These are phyloP conservation scores for Neuroscelio doddi DNA, from an alignment of 2,888 invertebrate species.

Conservation along the genomic window DNA sequence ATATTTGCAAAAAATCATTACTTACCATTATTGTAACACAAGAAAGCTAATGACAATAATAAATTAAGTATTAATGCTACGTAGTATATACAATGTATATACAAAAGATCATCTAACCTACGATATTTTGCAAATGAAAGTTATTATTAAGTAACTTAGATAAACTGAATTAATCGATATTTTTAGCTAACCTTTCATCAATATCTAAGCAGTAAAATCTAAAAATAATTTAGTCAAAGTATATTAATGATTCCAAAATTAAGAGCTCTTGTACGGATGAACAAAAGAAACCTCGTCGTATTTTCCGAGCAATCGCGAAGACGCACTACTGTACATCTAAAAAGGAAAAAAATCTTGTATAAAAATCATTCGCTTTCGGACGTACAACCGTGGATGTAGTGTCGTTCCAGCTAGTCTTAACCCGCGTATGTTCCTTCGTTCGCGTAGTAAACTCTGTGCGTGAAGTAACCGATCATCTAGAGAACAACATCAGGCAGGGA, in stretches of 20 bases:
- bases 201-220: no score
- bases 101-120: conserved; percentile 33
- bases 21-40: background rate
- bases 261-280: conserved; percentile 36
- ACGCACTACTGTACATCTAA: no score
- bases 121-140: conserved; percentile 8
- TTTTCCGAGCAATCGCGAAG: conserved; percentile 23
- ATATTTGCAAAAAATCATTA: background rate
- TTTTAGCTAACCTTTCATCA: no score
- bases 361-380: conserved; percentile 39
- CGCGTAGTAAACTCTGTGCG: conserved; percentile 38
- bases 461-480: conserved; percentile 65
- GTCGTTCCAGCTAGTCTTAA: conserved; percentile 39
- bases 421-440: conserved; percentile 47
- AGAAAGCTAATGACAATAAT: conserved; percentile 15
- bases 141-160: no score
- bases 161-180: conserved; percentile 14
- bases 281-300: conserved; percentile 36
- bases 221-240: no score
- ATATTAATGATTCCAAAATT: conserved; percentile 53
- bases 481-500: conserved; percentile 82
- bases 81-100: conserved; percentile 38
- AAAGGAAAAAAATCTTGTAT: conserved; percentile 26
- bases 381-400: conserved; percentile 28
- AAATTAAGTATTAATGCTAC: conserved; percentile 38